Evolutionary conservation across 2,888 invertebrate genomes (phyloP).

Genomic region (Sceliomorpha sp.): DNA sequence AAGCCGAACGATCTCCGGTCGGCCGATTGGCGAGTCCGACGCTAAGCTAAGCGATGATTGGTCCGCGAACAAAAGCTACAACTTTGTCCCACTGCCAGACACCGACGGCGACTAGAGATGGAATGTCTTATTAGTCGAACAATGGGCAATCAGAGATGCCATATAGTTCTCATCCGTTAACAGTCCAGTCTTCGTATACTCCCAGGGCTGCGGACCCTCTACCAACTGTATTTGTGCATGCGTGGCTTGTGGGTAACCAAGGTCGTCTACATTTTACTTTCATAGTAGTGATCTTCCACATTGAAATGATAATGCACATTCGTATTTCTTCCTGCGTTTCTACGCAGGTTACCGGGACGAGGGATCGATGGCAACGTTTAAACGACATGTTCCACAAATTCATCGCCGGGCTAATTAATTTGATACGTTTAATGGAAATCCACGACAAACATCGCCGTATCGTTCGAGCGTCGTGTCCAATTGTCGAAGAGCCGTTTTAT

Average conservation of each 20-base stretch:
- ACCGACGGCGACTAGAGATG: slow-evolving; percentile 65
- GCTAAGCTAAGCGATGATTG: slow-evolving; percentile 64
- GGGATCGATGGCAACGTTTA: too few species aligned
- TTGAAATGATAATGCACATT: slow-evolving; percentile 13
- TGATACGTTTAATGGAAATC: too few species aligned
- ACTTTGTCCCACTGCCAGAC: slow-evolving; percentile 44
- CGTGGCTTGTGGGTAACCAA: slow-evolving; percentile 12
- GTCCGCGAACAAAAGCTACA: slow-evolving; percentile 45
- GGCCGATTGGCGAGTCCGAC: slow-evolving; percentile 62
- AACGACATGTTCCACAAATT: too few species aligned
- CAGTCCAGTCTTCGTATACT: slow-evolving; percentile 43
- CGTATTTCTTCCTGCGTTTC: slow-evolving; percentile 5
- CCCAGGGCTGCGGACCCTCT: background rate
- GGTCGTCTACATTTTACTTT: slow-evolving; percentile 14
- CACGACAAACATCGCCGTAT: too few species aligned
- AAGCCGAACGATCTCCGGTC: slow-evolving; percentile 23
- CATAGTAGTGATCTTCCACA: slow-evolving; percentile 4
- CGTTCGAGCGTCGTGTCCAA: too few species aligned
- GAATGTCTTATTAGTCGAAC: slow-evolving; percentile 79
- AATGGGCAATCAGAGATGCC: slow-evolving; percentile 78
- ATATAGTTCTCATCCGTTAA: slow-evolving; percentile 70
- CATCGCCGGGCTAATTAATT: too few species aligned
- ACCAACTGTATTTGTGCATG: slow-evolving; percentile 9
- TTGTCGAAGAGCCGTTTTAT: too few species aligned
- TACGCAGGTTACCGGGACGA: background rate